phyloP scores from a whole-genome alignment of 64 coral and sea anemone species.

The Actinia equina region DNA sequence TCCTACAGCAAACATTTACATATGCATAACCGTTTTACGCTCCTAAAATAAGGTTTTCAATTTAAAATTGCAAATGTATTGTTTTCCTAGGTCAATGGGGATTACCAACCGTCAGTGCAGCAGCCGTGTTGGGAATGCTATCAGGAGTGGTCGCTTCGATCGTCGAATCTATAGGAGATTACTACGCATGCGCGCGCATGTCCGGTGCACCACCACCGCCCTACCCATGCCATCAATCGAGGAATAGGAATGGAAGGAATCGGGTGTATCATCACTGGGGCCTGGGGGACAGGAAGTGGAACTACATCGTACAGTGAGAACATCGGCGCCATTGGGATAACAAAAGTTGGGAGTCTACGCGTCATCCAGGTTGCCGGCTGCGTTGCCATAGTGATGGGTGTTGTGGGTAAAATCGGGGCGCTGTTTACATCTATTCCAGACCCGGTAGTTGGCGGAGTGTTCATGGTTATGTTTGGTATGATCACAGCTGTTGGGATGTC shows the following conservation, averaged over 20 bases:
- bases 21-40: too few species aligned
- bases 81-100: conserved; percentile 77
- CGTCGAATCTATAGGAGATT: conserved; percentile 83
- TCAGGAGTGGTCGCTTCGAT: conserved; percentile 68
- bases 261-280: conserved; percentile 59
- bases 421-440: conserved; percentile 77
- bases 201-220: conserved; percentile 78
- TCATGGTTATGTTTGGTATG: conserved; percentile 78
- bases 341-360: conserved; percentile 69
- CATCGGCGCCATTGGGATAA: conserved; percentile 64
- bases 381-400: conserved; percentile 40
- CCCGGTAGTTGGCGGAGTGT: conserved; percentile 73
- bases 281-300: conserved; percentile 61
- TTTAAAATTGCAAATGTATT: neutral
- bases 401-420: conserved; percentile 73
- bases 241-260: conserved; percentile 72
- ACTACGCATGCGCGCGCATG: conserved; percentile 81
- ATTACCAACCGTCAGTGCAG: conserved; percentile 62
- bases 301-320: conserved; percentile 69
- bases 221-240: conserved; percentile 74
- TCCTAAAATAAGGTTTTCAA: neutral
- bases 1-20: too few species aligned
- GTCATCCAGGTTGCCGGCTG: conserved; percentile 61
- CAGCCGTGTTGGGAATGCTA: conserved; percentile 71
- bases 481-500: conserved; percentile 69